Conservation (phyloP, 2,113 vertebrate genomes). For the Acrocephalus kingi region DNA sequence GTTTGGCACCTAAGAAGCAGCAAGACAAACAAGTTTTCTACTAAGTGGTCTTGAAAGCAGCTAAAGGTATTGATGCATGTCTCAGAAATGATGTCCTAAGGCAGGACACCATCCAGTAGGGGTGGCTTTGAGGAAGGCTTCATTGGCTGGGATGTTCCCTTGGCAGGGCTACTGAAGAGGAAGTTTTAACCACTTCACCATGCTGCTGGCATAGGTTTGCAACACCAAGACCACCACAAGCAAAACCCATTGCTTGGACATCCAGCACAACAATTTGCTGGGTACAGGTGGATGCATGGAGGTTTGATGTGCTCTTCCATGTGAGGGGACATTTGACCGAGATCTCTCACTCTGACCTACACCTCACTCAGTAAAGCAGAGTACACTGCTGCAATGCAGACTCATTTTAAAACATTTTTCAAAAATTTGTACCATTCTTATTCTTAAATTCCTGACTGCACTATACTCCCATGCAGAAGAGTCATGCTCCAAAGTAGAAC, state of each 20-base stretch:
- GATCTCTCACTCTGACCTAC: not conserved
- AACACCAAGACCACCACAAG: fast-evolving
- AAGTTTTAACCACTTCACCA: not conserved
- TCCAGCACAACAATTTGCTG: not conserved
- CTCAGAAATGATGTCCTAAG: not conserved
- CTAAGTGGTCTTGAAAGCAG: not conserved
- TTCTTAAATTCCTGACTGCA: not conserved
- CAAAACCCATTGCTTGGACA: fast-evolving
- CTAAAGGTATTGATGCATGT: not conserved
- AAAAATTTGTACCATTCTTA: not conserved
- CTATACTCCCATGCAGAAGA: not conserved
- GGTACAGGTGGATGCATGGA: not conserved
- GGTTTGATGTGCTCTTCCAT: fast-evolving
- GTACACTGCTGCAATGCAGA: not conserved
- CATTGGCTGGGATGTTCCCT: not conserved
- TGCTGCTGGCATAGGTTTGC: not conserved
- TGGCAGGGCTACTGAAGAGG: not conserved
- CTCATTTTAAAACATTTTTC: not conserved
- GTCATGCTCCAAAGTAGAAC: not conserved
- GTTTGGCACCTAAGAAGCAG: not conserved
- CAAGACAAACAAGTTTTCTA: not conserved
- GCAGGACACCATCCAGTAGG: not conserved
- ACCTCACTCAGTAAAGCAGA: not conserved
- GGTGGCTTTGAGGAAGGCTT: not conserved
- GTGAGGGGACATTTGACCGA: not conserved